These are phyloP conservation scores for Merluccius polli DNA, from an alignment of 2,797 vertebrate species.

Conservation along the genomic window DNA sequence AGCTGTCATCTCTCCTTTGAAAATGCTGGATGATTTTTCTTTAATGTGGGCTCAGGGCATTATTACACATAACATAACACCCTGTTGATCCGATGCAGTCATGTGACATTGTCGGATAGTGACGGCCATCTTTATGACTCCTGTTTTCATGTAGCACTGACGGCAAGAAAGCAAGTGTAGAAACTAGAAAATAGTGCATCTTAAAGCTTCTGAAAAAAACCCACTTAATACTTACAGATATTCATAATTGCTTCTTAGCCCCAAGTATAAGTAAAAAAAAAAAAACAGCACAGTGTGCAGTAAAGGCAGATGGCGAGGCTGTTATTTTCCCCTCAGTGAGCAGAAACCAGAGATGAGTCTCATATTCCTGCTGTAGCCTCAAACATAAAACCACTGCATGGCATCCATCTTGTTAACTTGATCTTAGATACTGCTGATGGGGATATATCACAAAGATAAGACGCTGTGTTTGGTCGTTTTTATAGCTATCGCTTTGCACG, in stretches of 20 bases:
- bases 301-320: not conserved
- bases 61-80: not conserved
- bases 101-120: not conserved
- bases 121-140: not conserved
- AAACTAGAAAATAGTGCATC: not conserved
- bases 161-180: not conserved
- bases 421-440: not conserved
- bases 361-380: not conserved
- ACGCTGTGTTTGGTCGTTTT: not conserved
- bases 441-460: not conserved
- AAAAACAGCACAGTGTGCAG: not conserved
- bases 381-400: not conserved
- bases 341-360: not conserved
- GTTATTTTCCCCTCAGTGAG: not conserved
- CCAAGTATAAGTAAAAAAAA: not conserved
- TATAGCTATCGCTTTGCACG: not conserved
- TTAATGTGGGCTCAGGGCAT: not conserved
- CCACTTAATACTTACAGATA: not conserved
- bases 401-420: not conserved
- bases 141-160: not conserved
- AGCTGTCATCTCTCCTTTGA: conserved; percentile 44
- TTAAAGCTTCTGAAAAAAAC: not conserved
- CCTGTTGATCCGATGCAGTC: not conserved
- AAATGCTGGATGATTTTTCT: conserved; percentile 29
- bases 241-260: not conserved